A percentile compares a stretch with the other conserved stretches of the same genome.
Conservation (phyloP, 2,113 vertebrate genomes). For the Oreocharis arfaki region DNA sequence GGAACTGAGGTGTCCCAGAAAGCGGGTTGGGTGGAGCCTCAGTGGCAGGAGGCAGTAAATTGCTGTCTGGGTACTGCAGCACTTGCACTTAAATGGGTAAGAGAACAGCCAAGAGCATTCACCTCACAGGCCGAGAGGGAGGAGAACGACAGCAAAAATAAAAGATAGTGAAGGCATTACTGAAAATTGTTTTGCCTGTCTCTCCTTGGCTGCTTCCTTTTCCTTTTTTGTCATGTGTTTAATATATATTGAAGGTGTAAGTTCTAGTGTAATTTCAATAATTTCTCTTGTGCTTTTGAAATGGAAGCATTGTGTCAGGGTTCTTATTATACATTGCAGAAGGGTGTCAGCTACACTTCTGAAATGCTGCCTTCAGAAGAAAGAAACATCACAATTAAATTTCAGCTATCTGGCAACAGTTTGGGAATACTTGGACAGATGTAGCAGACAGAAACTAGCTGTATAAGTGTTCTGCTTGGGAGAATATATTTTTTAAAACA, state of each 20-base stretch:
- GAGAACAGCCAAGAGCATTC: not conserved
- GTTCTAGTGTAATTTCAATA: not conserved
- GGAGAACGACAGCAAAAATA: not conserved
- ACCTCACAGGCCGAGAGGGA: not conserved
- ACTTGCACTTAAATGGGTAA: not conserved
- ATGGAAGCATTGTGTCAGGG: fast-evolving
- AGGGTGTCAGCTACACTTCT: not conserved
- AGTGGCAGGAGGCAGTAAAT: not conserved
- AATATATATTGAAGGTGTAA: not conserved
- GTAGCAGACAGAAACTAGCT: no score
- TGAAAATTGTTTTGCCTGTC: not conserved
- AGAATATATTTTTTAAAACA: not conserved
- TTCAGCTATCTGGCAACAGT: not conserved
- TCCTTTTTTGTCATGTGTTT: not conserved
- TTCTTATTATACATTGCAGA: not conserved
- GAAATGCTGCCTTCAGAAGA: not conserved
- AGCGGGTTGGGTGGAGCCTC: not conserved
- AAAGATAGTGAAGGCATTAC: not conserved
- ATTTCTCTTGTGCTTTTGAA: not conserved
- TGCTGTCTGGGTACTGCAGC: not conserved
- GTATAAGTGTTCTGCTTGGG: no score
- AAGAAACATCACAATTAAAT: not conserved
- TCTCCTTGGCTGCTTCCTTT: not conserved
- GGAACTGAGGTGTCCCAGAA: not conserved
- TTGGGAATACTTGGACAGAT: not conserved